phyloP scores from a whole-genome alignment of 2,888 invertebrate species.

The Hydriomena furcata region DNA sequence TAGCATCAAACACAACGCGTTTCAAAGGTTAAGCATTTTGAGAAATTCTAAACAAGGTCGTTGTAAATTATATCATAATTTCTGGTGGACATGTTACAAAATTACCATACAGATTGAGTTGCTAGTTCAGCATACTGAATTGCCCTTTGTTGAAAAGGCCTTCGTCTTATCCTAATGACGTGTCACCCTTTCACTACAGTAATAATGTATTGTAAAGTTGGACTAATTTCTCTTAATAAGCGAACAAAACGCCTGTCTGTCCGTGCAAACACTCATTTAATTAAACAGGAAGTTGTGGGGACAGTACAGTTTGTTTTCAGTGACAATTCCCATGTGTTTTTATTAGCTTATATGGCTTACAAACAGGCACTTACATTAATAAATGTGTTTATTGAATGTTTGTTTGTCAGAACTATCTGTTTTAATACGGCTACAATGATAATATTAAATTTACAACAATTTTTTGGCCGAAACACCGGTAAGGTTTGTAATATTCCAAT shows the following conservation, averaged over 20 bases:
- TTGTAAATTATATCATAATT: no score
- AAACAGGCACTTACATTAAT: not conserved
- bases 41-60: no score
- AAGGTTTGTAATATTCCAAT: conserved; percentile 41
- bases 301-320: conserved; percentile 55
- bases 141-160: conserved; percentile 21
- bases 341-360: conserved; percentile 12
- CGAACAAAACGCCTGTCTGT: conserved; percentile 51
- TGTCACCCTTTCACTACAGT: conserved; percentile 30
- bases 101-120: conserved; percentile 23
- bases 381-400: not conserved
- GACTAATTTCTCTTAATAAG: conserved; percentile 48
- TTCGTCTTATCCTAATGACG: conserved; percentile 34
- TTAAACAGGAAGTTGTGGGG: conserved; percentile 64
- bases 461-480: conserved; percentile 33
- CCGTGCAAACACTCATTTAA: conserved; percentile 60
- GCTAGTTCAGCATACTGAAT: conserved; percentile 17
- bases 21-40: no score
- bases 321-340: conserved; percentile 33
- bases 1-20: no score
- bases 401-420: no score
- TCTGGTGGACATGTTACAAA: conserved; percentile 2
- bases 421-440: no score
- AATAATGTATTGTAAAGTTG: conserved; percentile 44
- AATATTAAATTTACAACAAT: no score